Conservation (phyloP, 2,113 vertebrate genomes). For the Caracal caracal region DNA sequence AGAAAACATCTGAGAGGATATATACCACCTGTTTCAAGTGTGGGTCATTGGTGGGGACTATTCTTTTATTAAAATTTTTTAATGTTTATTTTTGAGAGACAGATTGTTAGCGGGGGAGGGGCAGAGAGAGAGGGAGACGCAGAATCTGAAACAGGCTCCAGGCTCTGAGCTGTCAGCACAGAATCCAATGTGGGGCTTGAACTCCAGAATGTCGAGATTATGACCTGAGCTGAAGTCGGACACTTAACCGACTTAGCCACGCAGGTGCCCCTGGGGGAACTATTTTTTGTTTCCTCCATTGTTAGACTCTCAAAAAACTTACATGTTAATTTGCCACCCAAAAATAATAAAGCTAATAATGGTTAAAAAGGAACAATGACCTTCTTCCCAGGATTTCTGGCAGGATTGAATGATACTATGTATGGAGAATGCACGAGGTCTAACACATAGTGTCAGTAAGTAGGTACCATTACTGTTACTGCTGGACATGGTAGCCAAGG, state of each 20-base stretch:
- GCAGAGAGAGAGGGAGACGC: too few relatives aligned
- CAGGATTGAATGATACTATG: too few relatives aligned
- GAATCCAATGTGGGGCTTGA: too few relatives aligned
- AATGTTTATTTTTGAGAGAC: too few relatives aligned
- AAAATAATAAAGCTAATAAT: background rate
- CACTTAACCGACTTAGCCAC: too few relatives aligned
- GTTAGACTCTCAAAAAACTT: background rate
- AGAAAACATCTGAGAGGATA: background rate
- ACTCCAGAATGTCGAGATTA: too few relatives aligned
- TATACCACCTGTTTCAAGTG: background rate
- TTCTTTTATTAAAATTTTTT: background rate
- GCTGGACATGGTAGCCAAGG: background rate
- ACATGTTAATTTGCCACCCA: background rate
- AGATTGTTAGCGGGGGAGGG: too few relatives aligned
- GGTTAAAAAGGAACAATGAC: background rate
- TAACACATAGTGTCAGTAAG: fast-evolving
- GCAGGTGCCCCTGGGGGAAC: background rate
- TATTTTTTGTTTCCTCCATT: background rate
- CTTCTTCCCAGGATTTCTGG: background rate
- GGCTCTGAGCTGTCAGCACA: too few relatives aligned
- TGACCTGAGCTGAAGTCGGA: too few relatives aligned
- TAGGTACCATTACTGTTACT: fast-evolving
- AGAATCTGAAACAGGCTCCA: too few relatives aligned
- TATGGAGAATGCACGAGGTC: fast-evolving
- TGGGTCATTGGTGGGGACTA: background rate